Conservation (phyloP, 1,140 invertebrate genomes). For the Ips typographus region DNA sequence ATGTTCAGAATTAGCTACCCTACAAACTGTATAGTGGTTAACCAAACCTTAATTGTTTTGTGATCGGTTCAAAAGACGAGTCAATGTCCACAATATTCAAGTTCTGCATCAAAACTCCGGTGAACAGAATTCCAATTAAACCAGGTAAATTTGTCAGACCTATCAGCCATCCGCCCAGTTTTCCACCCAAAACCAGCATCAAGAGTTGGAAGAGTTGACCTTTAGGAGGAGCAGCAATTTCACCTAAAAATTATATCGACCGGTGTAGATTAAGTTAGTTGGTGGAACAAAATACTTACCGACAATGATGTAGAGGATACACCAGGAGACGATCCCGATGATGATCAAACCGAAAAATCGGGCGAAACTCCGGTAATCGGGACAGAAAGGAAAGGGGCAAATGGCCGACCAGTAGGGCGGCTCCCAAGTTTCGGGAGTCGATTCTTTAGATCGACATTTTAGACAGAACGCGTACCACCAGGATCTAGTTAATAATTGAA, state of each 20-base stretch:
- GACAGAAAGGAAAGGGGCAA: constrained; percentile 79
- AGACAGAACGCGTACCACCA: constrained; percentile 73
- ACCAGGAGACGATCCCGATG: constrained; percentile 72
- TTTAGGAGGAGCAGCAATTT: constrained; percentile 68
- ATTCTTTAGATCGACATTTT: constrained; percentile 68
- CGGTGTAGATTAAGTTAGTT: neutral
- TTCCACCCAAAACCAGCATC: constrained; percentile 69
- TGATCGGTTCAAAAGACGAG: constrained; percentile 61
- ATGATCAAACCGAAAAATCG: constrained; percentile 67
- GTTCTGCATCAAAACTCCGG: constrained; percentile 77
- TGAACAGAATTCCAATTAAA: constrained; percentile 83
- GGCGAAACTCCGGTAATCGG: constrained; percentile 74
- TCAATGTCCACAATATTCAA: constrained; percentile 70
- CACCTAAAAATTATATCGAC: constrained; percentile 55
- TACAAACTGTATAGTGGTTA: neutral
- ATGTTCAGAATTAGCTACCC: neutral
- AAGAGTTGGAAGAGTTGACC: constrained; percentile 81
- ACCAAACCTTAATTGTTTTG: constrained; percentile 66
- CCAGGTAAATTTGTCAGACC: constrained; percentile 77
- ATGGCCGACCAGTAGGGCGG: constrained; percentile 72
- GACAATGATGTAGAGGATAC: constrained; percentile 70
- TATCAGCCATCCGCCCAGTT: constrained; percentile 79
- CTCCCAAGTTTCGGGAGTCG: constrained; percentile 73
- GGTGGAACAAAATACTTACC: constrained; percentile 11
- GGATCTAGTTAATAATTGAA: constrained; percentile 56